These are phyloP conservation scores for Trematomus loennbergii DNA, from an alignment of 2,113 vertebrate genomes.

Conservation along the genomic window DNA sequence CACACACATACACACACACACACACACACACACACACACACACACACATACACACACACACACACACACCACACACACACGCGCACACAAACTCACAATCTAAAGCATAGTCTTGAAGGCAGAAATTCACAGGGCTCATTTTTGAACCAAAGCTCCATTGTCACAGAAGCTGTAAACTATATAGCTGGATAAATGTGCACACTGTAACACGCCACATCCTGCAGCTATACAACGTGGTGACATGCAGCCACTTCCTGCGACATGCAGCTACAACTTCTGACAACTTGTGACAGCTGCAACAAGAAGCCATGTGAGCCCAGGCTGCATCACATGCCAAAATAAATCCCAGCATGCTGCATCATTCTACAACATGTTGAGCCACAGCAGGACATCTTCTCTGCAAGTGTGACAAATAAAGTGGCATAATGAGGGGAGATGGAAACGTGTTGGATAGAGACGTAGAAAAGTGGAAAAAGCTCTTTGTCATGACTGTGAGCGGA, in stretches of 20 bases:
- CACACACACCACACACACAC: slow-evolving; percentile 27
- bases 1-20: slow-evolving; percentile 5
- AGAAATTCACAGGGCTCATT: no score
- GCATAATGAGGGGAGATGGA: slow-evolving; percentile 25
- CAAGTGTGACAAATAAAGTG: not conserved
- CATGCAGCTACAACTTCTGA: not conserved
- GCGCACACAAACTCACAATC: slow-evolving; percentile 28
- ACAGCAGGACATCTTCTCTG: not conserved
- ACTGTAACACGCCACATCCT: slow-evolving; percentile 4
- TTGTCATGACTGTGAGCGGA: slow-evolving; percentile 41
- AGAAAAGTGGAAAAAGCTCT: slow-evolving; percentile 52
- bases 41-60: slow-evolving; percentile 33
- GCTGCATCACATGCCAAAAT: not conserved
- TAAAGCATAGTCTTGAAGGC: slow-evolving; percentile 33
- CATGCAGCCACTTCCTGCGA: not conserved
- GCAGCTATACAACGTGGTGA: not conserved
- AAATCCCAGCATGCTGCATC: not conserved
- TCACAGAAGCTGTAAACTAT: not conserved
- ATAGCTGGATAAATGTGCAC: not conserved
- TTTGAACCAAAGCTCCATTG: slow-evolving; percentile 1
- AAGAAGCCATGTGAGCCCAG: not conserved
- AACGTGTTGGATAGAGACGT: slow-evolving; percentile 16
- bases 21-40: no score
- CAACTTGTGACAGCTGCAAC: not conserved
- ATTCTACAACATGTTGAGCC: not conserved